Conservation (phyloP, 2,888 invertebrate genomes). For the Trypoxylon attenuatum region DNA sequence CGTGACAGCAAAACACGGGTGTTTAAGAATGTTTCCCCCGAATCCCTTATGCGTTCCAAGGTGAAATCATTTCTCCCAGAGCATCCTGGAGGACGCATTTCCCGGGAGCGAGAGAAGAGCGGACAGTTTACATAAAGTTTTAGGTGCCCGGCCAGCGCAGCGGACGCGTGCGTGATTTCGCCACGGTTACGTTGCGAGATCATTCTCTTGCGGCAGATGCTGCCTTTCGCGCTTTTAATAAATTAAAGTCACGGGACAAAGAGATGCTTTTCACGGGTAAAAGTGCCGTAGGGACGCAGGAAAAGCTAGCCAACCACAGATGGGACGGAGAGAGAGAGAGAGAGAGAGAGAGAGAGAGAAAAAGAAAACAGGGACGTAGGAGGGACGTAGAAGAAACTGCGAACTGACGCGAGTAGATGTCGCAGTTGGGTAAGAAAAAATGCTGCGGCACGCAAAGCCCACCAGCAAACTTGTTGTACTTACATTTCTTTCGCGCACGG, state of each 20-base stretch:
- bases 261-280: conserved; percentile 40
- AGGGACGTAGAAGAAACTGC: conserved; percentile 15
- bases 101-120: no score
- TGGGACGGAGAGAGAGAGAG: conserved; percentile 1
- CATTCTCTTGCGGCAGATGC: conserved; percentile 18
- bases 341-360: conserved; percentile 22
- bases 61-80: no score
- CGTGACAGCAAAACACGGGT: no score
- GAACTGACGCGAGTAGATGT: conserved; percentile 15
- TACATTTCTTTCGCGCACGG: conserved; percentile 36
- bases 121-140: no score
- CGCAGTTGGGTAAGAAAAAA: conserved; percentile 20
- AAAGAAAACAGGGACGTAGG: neutral
- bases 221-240: conserved; percentile 65
- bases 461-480: no score
- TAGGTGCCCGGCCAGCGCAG: no score
- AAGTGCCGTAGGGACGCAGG: conserved; percentile 21
- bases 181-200: neutral
- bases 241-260: conserved; percentile 64
- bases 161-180: conserved; percentile 10
- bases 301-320: conserved; percentile 11
- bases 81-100: no score
- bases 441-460: no score
- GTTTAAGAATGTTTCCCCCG: no score
- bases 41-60: no score